These are phyloP conservation scores for Heliconius hortense DNA, from an alignment of 2,888 invertebrate species.

Conservation along the genomic window DNA sequence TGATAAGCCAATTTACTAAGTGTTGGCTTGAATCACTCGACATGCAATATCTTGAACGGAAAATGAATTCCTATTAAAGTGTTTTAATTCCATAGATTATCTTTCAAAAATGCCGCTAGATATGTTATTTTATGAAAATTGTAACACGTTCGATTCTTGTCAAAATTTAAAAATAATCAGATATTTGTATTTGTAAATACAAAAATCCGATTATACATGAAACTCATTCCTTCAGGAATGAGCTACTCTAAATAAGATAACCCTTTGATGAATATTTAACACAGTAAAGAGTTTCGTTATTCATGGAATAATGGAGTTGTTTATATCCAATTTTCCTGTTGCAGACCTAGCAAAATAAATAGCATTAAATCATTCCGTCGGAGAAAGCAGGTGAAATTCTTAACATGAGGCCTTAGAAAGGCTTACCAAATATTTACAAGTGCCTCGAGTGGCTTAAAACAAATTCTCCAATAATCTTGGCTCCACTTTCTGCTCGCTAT, in stretches of 20 bases:
- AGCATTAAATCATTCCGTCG: constrained; percentile 62
- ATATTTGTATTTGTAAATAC: not conserved
- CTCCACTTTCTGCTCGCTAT: constrained; percentile 68
- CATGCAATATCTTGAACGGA: too few species aligned
- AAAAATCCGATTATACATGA: constrained; percentile 15
- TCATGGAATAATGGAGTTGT: constrained; percentile 37
- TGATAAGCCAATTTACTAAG: too few species aligned
- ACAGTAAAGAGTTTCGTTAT: constrained; percentile 27
- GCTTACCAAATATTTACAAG: constrained; percentile 79
- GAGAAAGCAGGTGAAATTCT: constrained; percentile 65
- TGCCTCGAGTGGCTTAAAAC: constrained; percentile 78
- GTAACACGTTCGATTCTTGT: not conserved
- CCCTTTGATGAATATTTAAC: constrained; percentile 24
- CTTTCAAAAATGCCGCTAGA: too few species aligned
- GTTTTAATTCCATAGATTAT: not conserved
- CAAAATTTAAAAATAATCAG: not conserved
- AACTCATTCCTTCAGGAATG: constrained; percentile 5
- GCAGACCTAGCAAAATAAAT: constrained; percentile 55
- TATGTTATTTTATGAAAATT: too few species aligned
- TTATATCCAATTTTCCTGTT: constrained; percentile 40
- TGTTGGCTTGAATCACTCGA: too few species aligned
- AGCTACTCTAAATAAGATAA: constrained; percentile 18
- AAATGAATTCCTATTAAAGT: not conserved
- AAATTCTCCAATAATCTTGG: constrained; percentile 79
- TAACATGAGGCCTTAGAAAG: constrained; percentile 63